A percentile compares a stretch with the other conserved stretches of the same genome.
phyloP scores from a whole-genome alignment of 2,113 vertebrate species.

The Nycticorax nycticorax region DNA sequence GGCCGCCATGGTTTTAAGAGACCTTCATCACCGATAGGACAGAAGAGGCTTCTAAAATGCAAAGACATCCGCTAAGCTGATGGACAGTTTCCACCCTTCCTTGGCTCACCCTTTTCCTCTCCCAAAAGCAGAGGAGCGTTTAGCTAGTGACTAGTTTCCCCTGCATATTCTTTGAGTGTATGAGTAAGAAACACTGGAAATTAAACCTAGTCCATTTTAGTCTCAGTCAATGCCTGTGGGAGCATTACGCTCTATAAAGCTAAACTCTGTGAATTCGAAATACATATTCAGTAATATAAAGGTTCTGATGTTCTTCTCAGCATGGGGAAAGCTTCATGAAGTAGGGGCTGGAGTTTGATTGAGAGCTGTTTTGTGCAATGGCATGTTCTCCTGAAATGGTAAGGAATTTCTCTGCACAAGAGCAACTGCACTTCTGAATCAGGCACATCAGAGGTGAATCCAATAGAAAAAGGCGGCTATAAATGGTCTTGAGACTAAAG shows the following conservation, averaged over 20 bases:
- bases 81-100: neutral
- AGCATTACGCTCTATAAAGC: neutral
- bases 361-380: neutral
- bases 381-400: neutral
- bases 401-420: neutral
- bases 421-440: neutral
- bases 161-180: neutral
- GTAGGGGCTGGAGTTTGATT: neutral
- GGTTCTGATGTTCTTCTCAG: neutral
- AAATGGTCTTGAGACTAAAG: neutral
- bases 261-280: neutral
- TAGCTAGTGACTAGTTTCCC: neutral
- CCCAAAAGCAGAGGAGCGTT: neutral
- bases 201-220: neutral
- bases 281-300: neutral
- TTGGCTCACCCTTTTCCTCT: neutral
- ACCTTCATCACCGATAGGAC: neutral
- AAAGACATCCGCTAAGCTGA: neutral
- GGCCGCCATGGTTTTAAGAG: neutral
- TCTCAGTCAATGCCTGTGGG: neutral
- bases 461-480: neutral
- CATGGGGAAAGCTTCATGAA: neutral
- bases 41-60: neutral
- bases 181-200: neutral
- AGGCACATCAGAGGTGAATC: neutral